phyloP scores from a whole-genome alignment of 1,140 invertebrate genomes.

The Acromyrmex charruanus region DNA sequence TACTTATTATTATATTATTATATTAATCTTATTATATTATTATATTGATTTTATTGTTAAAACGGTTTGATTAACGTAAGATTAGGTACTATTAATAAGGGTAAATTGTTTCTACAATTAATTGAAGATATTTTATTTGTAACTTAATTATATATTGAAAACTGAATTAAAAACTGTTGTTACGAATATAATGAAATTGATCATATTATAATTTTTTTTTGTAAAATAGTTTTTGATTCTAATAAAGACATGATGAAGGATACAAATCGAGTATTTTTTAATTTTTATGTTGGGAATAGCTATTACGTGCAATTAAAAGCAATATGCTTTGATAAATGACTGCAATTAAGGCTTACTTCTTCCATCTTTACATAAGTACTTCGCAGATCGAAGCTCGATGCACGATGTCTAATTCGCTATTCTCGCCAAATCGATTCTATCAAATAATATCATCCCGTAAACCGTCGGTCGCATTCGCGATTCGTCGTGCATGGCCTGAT shows the following conservation, averaged over 20 bases:
- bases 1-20: too few species aligned
- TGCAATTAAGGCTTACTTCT: conserved; percentile 27
- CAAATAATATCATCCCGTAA: conserved; percentile 36
- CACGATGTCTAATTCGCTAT: conserved; percentile 38
- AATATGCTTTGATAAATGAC: conserved; percentile 31
- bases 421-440: conserved; percentile 45
- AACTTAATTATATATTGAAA: not conserved
- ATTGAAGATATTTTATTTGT: not conserved
- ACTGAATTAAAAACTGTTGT: not conserved
- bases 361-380: conserved; percentile 26
- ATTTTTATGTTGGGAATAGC: not conserved
- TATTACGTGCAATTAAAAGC: conserved; percentile 33
- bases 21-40: not conserved
- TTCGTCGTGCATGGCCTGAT: conserved; percentile 41
- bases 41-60: not conserved
- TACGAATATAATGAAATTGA: not conserved
- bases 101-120: not conserved
- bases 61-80: not conserved
- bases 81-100: not conserved
- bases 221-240: not conserved
- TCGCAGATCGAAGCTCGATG: not conserved
- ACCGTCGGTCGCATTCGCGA: conserved; percentile 17
- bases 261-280: not conserved
- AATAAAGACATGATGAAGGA: not conserved
- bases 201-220: too few species aligned